Percentiles rank a stretch among this genome's conserved stretches.
Evolutionary conservation across 2,113 vertebrate species (phyloP).

Genomic region (Petrocephalus zakoni): DNA sequence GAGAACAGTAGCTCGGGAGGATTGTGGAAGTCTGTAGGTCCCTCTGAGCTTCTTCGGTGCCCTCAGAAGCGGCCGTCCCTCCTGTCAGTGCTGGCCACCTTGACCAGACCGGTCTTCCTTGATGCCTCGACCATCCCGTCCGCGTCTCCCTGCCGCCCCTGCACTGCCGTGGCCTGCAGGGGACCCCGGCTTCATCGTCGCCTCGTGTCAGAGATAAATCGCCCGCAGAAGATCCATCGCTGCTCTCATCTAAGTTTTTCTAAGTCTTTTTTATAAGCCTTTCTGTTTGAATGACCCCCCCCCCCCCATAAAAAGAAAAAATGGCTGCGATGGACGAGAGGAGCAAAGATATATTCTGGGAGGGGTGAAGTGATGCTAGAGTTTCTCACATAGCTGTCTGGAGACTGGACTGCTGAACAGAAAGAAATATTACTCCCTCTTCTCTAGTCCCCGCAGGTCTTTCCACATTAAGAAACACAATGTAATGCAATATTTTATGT

Average conservation of each 20-base stretch:
- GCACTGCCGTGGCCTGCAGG: not conserved
- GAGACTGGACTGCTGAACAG: not conserved
- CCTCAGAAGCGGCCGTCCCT: not conserved
- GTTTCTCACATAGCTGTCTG: not conserved
- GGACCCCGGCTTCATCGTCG: not conserved
- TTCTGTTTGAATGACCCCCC: not conserved
- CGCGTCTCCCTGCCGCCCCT: slow-evolving; percentile 19
- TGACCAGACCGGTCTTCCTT: slow-evolving; percentile 43
- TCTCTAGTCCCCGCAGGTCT: not conserved
- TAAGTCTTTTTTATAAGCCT: not conserved
- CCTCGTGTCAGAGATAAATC: slow-evolving; percentile 9
- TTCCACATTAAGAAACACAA: not conserved
- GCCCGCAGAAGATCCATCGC: not conserved
- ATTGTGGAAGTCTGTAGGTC: slow-evolving; percentile 12
- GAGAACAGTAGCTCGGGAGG: not conserved
- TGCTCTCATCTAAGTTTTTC: not conserved
- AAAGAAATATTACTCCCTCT: not conserved
- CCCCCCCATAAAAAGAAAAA: not conserved
- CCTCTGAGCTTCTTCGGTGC: slow-evolving; percentile 12
- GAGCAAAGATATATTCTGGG: not conserved
- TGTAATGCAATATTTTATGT: not conserved
- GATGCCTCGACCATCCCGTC: slow-evolving; percentile 13
- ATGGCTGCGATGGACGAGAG: not conserved
- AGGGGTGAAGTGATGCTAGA: not conserved
- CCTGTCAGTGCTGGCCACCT: slow-evolving; percentile 33